phyloP scores from a whole-genome alignment of 2,113 vertebrate genomes.

The Zingel zingel region DNA sequence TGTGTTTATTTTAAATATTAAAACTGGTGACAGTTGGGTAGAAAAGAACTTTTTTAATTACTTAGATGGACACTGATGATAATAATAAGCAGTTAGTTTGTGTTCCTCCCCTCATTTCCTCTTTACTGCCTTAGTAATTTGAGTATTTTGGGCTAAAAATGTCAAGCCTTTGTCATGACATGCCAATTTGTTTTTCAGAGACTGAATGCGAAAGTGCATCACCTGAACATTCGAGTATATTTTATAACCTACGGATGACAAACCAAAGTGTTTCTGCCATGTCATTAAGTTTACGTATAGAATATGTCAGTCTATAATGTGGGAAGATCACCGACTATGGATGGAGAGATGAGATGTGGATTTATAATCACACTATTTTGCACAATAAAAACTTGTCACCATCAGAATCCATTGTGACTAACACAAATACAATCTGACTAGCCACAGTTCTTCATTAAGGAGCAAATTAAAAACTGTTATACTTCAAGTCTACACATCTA shows the following conservation, averaged over 20 bases:
- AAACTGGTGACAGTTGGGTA: not conserved
- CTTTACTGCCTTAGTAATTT: conserved; percentile 17
- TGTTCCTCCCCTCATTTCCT: conserved; percentile 55
- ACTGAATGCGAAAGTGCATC: not conserved
- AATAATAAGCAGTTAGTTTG: conserved; percentile 32
- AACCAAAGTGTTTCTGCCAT: not conserved
- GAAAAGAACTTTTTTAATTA: not conserved
- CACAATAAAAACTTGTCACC: not conserved
- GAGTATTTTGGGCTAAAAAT: not conserved
- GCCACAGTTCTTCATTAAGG: not conserved
- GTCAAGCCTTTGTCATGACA: not conserved
- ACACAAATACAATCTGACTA: not conserved
- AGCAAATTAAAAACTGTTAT: not conserved
- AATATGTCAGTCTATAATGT: not conserved
- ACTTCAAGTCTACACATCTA: not conserved
- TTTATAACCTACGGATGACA: not conserved
- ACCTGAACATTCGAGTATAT: not conserved
- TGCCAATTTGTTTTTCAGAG: not conserved
- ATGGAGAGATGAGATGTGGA: conserved; percentile 7
- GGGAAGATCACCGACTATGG: not conserved
- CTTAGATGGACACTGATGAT: not conserved
- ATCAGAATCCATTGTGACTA: not conserved
- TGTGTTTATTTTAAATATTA: not conserved
- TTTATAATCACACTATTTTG: not conserved
- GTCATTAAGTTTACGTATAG: not conserved